phyloP scores from a whole-genome alignment of 2,113 vertebrate genomes.

The Protomyctophum bolini region DNA sequence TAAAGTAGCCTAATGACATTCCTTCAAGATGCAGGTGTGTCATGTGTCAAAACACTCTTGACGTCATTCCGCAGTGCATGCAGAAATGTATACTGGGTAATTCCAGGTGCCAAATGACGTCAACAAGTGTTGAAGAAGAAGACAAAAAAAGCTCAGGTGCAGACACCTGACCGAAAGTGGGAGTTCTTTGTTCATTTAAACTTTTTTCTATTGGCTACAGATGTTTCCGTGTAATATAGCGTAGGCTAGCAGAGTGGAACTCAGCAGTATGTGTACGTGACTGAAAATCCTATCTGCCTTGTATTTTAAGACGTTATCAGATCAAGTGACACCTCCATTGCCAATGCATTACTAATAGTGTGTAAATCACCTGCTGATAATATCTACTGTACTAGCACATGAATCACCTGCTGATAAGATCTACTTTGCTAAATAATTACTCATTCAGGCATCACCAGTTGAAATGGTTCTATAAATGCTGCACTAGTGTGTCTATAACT shows the following conservation, averaged over 20 bases:
- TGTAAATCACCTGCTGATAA: not conserved
- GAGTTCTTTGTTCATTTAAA: too few relatives aligned
- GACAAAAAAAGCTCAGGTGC: not conserved
- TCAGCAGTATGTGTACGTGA: not conserved
- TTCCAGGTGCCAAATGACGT: too few relatives aligned
- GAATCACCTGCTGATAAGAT: not conserved
- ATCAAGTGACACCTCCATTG: not conserved
- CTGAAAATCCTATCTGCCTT: too few relatives aligned
- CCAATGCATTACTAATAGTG: not conserved
- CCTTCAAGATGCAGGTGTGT: not conserved
- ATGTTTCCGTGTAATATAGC: not conserved
- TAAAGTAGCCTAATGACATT: constrained; percentile 33
- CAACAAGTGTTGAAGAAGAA: not conserved
- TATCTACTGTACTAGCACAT: not conserved
- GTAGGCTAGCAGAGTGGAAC: not conserved
- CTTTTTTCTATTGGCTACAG: not conserved
- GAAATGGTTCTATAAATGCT: not conserved
- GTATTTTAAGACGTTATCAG: too few relatives aligned
- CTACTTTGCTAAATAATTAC: not conserved
- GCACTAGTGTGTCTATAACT: not conserved
- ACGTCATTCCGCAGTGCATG: not conserved
- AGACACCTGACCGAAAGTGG: not conserved
- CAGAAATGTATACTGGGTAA: too few relatives aligned
- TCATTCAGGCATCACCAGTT: not conserved
- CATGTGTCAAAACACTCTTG: constrained; percentile 7